These are phyloP conservation scores for Drosophila navojoa DNA, from an alignment of 1,140 invertebrate species.

Conservation along the genomic window DNA sequence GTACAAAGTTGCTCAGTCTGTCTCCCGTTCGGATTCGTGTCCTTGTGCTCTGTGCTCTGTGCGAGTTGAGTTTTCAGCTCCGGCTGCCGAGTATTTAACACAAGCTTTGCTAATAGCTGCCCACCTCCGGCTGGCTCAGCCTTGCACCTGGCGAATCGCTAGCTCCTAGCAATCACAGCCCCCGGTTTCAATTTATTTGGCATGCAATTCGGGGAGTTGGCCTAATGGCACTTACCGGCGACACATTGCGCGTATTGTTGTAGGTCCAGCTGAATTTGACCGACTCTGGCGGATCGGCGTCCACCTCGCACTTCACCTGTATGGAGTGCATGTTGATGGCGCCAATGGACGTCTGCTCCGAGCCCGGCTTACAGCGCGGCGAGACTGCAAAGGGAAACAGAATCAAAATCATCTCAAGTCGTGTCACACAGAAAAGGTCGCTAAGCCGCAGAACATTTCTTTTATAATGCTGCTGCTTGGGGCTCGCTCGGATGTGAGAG, in stretches of 20 bases:
- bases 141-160: slow-evolving; percentile 24
- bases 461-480: slow-evolving; percentile 37
- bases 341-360: slow-evolving; percentile 86
- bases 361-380: slow-evolving; percentile 86
- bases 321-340: slow-evolving; percentile 87
- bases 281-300: slow-evolving; percentile 91
- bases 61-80: slow-evolving; percentile 16
- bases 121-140: slow-evolving; percentile 36
- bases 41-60: slow-evolving; percentile 33
- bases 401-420: slow-evolving; percentile 40
- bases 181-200: neutral
- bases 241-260: slow-evolving; percentile 89
- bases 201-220: slow-evolving; percentile 2
- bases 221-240: slow-evolving; percentile 85
- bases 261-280: slow-evolving; percentile 92
- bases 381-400: slow-evolving; percentile 84
- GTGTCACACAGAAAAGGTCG: slow-evolving; percentile 22
- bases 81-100: slow-evolving; percentile 65
- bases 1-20: slow-evolving; percentile 54
- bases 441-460: slow-evolving; percentile 63
- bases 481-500: neutral
- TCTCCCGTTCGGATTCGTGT: slow-evolving; percentile 10
- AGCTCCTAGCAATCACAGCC: slow-evolving; percentile 12
- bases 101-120: slow-evolving; percentile 68
- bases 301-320: slow-evolving; percentile 91